phyloP scores from a whole-genome alignment of 2,113 vertebrate genomes.

The Clarias macrocephalus region DNA sequence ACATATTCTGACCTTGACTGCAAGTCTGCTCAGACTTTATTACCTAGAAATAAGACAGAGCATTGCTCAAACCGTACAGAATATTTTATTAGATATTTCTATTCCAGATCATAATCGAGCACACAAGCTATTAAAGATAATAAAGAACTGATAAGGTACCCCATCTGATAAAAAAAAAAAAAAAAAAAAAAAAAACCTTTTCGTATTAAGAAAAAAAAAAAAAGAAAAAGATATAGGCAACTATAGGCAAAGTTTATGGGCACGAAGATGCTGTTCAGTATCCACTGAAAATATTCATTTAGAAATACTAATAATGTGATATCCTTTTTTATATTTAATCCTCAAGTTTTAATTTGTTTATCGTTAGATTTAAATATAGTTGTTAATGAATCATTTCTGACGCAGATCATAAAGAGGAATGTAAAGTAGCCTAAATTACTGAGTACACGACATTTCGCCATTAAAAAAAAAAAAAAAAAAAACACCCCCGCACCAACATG shows the following conservation, averaged over 20 bases:
- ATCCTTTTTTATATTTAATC: neutral
- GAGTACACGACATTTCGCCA: conserved; percentile 38
- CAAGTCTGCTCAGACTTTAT: neutral
- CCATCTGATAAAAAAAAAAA: neutral
- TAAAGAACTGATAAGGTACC: conserved; percentile 18
- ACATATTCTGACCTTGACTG: conserved; percentile 6
- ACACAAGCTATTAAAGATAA: conserved; percentile 20
- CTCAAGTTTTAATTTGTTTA: neutral
- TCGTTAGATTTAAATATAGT: conserved; percentile 23
- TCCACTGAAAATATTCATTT: neutral
- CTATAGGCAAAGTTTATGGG: neutral
- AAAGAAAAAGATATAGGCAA: neutral
- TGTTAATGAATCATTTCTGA: conserved; percentile 12
- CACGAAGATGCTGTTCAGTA: neutral
- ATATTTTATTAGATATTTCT: conserved; percentile 16
- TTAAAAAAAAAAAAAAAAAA: conserved; percentile 39
- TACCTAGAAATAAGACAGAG: conserved; percentile 24
- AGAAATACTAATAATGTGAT: conserved; percentile 9
- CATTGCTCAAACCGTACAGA: conserved; percentile 6
- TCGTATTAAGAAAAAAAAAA: neutral
- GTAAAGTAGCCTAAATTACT: conserved; percentile 45
- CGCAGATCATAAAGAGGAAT: conserved; percentile 25
- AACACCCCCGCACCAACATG: conserved; percentile 37
- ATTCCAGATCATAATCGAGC: conserved; percentile 5
- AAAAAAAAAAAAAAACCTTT: neutral